Evolutionary conservation across 2,888 invertebrate genomes (phyloP).

Genomic region (Aleiodes testaceus): DNA sequence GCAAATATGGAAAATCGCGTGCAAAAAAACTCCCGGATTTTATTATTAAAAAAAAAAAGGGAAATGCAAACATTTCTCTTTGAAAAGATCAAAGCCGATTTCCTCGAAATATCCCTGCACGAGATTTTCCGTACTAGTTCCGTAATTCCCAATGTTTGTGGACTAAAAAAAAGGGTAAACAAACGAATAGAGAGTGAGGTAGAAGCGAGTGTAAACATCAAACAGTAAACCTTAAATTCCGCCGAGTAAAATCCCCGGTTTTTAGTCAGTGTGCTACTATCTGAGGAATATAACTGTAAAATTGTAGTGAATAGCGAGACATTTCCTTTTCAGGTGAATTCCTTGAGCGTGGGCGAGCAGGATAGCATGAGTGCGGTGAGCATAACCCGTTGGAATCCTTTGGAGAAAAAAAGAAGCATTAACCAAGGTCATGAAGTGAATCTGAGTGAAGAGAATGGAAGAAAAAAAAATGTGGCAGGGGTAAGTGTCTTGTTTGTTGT

Average conservation of each 20-base stretch:
- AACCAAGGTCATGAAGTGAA: not conserved
- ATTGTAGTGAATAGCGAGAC: conserved; percentile 51
- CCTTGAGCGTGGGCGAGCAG: conserved; percentile 66
- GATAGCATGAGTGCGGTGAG: conserved; percentile 56
- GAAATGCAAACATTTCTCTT: not conserved
- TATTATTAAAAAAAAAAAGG: not conserved
- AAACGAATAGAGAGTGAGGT: conserved; percentile 36
- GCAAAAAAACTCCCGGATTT: not conserved
- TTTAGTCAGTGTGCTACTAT: not conserved
- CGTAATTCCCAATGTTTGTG: not conserved
- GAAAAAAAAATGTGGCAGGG: no score
- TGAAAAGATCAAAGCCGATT: conserved; percentile 6
- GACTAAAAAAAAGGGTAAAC: not conserved
- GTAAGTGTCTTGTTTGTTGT: conserved; percentile 43
- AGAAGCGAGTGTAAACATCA: conserved; percentile 3
- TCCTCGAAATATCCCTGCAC: not conserved
- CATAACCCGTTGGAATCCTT: conserved; percentile 50
- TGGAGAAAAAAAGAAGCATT: not conserved
- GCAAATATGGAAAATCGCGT: no score
- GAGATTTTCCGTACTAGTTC: not conserved
- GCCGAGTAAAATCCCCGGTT: not conserved
- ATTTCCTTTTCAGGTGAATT: conserved; percentile 70
- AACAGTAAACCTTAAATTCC: conserved; percentile 5
- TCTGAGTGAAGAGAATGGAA: no score
- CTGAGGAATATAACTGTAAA: conserved; percentile 3